A percentile compares a stretch with the other conserved stretches of the same genome.
Conservation (phyloP, 2,888 invertebrate species). For the Troglohyphantes excavatus region DNA sequence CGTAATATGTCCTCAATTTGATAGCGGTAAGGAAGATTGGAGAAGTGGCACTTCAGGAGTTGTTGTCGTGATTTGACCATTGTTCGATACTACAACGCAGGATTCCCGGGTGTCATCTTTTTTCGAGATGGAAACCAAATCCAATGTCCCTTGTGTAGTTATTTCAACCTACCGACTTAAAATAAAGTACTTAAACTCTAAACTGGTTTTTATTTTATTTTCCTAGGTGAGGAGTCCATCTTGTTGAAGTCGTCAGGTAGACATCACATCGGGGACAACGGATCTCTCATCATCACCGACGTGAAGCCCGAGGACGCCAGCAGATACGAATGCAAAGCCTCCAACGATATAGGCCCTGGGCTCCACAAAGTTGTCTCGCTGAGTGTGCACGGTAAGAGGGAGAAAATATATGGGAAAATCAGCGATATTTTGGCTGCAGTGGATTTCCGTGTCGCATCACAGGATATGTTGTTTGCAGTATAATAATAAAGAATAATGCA, state of each 20-base stretch:
- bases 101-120: too few species aligned
- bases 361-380: constrained; percentile 60
- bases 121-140: too few species aligned
- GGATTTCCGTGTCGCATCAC: neutral
- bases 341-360: constrained; percentile 65
- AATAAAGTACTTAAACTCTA: too few species aligned
- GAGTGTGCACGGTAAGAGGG: constrained; percentile 72
- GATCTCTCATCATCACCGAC: constrained; percentile 63
- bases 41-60: too few species aligned
- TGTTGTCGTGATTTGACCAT: too few species aligned
- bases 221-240: constrained; percentile 44
- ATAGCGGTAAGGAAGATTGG: too few species aligned
- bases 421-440: neutral
- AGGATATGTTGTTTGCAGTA: neutral
- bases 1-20: too few species aligned
- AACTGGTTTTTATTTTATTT: neutral
- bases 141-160: too few species aligned
- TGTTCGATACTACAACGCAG: too few species aligned
- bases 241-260: constrained; percentile 30
- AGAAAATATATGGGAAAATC: neutral
- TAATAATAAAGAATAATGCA: too few species aligned
- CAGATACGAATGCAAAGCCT: constrained; percentile 69
- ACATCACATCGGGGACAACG: constrained; percentile 58
- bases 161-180: too few species aligned
- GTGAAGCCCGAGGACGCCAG: constrained; percentile 70